Percentiles rank a stretch among this genome's conserved stretches.
Evolutionary conservation across 2,888 invertebrate genomes (phyloP).

Genomic region (Ischnus inquisitorius): DNA sequence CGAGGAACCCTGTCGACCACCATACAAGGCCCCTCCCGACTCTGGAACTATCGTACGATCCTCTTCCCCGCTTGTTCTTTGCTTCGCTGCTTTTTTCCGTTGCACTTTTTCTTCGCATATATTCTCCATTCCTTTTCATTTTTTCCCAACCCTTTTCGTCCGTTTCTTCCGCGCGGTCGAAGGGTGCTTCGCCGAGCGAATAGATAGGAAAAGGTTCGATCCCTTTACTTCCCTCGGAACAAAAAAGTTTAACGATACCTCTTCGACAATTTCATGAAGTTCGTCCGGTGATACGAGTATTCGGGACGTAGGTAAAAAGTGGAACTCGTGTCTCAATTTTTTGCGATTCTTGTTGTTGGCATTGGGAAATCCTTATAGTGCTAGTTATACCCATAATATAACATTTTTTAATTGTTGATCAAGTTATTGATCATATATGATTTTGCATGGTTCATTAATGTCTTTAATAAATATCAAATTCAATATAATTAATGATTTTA

Average conservation of each 20-base stretch:
- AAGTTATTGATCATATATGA: no score
- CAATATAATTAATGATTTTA: no score
- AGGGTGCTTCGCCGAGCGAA: conserved; percentile 32
- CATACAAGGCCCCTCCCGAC: conserved; percentile 31
- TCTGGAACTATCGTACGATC: conserved; percentile 33
- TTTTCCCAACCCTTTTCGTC: conserved; percentile 27
- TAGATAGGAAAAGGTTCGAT: conserved; percentile 27
- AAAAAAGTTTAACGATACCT: conserved; percentile 1
- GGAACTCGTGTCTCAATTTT: not conserved
- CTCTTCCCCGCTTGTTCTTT: conserved; percentile 30
- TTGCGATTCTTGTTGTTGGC: not conserved
- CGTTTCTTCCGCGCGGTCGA: conserved; percentile 48
- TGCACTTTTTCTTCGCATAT: conserved; percentile 44
- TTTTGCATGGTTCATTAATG: no score
- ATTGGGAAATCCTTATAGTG: no score
- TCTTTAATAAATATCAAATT: no score
- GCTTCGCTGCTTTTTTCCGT: conserved; percentile 11
- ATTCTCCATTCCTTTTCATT: conserved; percentile 58
- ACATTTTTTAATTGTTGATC: no score
- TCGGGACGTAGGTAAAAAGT: not conserved
- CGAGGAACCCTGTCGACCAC: conserved; percentile 52
- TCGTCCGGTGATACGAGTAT: not conserved
- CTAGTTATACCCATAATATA: no score
- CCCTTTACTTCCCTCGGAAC: conserved; percentile 35
- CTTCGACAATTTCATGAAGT: conserved; percentile 33